Percentiles rank a stretch among this genome's conserved stretches.
Conservation (phyloP, 35 echinoderm and acorn worm genomes). For the Diadema setosum region DNA sequence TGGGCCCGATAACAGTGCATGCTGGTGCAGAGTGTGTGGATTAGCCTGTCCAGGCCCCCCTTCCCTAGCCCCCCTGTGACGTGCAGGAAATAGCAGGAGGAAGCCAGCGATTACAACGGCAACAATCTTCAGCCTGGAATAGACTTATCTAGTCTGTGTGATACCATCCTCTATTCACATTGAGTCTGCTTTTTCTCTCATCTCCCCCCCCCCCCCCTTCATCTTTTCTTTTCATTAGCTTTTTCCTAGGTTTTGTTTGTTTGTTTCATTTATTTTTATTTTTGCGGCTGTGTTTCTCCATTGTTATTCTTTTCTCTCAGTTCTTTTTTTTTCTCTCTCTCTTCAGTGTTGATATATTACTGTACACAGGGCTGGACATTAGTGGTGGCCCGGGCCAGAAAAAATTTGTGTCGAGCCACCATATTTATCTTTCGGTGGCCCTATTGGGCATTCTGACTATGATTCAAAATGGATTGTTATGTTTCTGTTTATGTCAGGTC, state of each 20-base stretch:
- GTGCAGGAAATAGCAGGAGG: neutral
- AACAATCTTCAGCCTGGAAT: neutral
- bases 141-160: neutral
- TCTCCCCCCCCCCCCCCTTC: neutral
- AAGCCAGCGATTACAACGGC: neutral
- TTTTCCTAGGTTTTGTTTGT: neutral
- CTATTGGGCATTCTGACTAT: too few species aligned
- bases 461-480: too few species aligned
- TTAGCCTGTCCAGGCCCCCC: neutral
- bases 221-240: neutral
- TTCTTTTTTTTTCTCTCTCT: neutral
- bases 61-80: neutral
- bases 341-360: too few species aligned
- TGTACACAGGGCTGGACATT: too few species aligned
- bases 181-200: neutral
- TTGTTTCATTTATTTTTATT: too few species aligned
- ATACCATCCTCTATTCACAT: neutral
- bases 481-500: too few species aligned
- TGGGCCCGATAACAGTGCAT: too few species aligned
- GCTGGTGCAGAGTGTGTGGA: neutral
- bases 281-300: too few species aligned
- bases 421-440: too few species aligned
- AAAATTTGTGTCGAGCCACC: too few species aligned
- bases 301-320: neutral
- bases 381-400: too few species aligned